Evolutionary conservation across 2,888 invertebrate genomes (phyloP).

Genomic region (Stictocephala bisonia): DNA sequence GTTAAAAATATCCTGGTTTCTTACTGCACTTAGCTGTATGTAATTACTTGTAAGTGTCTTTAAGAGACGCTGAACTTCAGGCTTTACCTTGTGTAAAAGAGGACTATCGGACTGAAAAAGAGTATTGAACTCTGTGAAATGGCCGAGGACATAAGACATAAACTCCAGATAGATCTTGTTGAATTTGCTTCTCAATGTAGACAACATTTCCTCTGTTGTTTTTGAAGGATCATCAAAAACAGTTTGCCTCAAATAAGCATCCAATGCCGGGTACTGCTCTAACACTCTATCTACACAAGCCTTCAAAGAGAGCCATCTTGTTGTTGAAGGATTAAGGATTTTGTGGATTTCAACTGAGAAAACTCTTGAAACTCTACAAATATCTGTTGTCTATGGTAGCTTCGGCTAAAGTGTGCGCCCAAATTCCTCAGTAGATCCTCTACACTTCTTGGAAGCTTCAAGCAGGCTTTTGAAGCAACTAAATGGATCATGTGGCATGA

Average conservation of each 20-base stretch:
- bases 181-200: conserved; percentile 12
- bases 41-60: conserved; percentile 8
- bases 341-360: conserved; percentile 33
- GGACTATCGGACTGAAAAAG: conserved; percentile 9
- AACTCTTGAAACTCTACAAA: conserved; percentile 32
- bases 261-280: conserved; percentile 26
- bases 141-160: conserved; percentile 18
- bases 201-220: conserved; percentile 29
- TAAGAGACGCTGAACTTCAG: background rate
- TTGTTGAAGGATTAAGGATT: conserved; percentile 15
- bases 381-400: background rate
- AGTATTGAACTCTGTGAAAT: background rate
- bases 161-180: conserved; percentile 19
- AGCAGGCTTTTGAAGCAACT: conserved; percentile 22
- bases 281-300: conserved; percentile 16
- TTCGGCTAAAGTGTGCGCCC: conserved; percentile 27
- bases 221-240: conserved; percentile 32
- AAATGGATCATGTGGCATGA: conserved; percentile 38
- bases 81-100: conserved; percentile 11
- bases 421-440: conserved; percentile 21
- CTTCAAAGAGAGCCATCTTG: conserved; percentile 32
- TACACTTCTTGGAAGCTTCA: background rate
- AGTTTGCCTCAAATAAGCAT: conserved; percentile 13
- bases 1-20: no score
- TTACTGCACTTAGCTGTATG: no score